Conservation (phyloP, 2,797 vertebrate species). For the Nannoperca australis region DNA sequence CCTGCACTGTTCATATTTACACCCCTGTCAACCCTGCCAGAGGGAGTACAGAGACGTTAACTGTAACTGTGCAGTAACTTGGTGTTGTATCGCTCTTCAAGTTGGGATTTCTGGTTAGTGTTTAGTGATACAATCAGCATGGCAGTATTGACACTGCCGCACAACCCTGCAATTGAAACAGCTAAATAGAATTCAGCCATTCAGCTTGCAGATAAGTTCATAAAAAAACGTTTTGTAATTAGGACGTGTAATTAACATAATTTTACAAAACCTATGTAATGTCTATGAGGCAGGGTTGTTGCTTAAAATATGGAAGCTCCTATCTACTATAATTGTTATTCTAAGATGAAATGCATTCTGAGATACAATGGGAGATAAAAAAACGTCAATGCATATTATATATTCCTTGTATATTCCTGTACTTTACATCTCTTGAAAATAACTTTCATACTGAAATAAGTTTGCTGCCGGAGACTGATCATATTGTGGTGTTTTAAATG, state of each 20-base stretch:
- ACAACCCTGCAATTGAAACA: too few relatives aligned
- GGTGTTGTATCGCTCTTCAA: too few relatives aligned
- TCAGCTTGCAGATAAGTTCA: too few relatives aligned
- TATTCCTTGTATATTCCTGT: too few relatives aligned
- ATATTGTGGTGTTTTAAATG: background rate
- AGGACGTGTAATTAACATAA: background rate
- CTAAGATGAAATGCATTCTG: background rate
- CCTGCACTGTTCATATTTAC: too few relatives aligned
- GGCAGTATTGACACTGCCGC: too few relatives aligned
- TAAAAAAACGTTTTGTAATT: background rate
- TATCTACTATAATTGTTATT: background rate
- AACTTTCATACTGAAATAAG: background rate
- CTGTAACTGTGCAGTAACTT: too few relatives aligned
- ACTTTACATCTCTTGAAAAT: background rate
- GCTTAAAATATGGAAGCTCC: background rate
- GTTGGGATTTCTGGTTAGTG: too few relatives aligned
- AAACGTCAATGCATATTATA: background rate
- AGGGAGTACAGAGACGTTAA: too few relatives aligned
- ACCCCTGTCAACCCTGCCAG: too few relatives aligned
- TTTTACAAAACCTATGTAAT: background rate
- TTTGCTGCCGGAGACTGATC: background rate
- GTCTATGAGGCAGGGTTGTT: background rate
- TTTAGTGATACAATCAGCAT: too few relatives aligned
- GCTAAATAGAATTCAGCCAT: too few relatives aligned
- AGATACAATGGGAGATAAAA: background rate